Evolutionary conservation across 35 echinoderm and acorn worm species (phyloP), one percentile per base, ranked within the genome.

Genomic region (Diadema setosum): DNA sequence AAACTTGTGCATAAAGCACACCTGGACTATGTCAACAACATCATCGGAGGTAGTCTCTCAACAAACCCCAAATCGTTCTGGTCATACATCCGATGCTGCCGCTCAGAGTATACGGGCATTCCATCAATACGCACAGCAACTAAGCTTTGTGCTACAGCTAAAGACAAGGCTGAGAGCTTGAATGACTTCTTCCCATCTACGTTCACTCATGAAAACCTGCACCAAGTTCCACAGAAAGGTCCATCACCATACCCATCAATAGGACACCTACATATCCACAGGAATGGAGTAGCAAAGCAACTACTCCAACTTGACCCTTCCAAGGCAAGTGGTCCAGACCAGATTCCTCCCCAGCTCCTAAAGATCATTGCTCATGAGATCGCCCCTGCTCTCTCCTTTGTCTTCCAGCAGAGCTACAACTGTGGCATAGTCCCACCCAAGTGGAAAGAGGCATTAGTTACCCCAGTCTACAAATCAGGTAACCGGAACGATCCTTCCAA

Each of bases 371-470:
- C 81, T 4, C n/a, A 46, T 37, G 89, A 91, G 6, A 42, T 91
- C 34, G 89, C 81, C 7, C 89, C 64, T 56, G 64, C 45, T 32
- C 20, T 85, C 29, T n/a, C 43, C 24, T 91, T 91, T 41, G n/a
- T 91, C 20, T 84, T 91, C 46, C 61, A 91, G 42, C 89, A 91
- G 49, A 86, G 39, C 29, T 91, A 91, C 36, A 50, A 91, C 18
- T 5, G 17, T 16, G 42, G 81, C 24, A 56, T 37, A 32, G 18
- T 91, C 29, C 89, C 89, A 14, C 17, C 76, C 37, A 34, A 86
- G 37, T 86, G 84, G 84, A 61, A 57, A 60, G 17, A 86, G 63
- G 84, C 58, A 4, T 31, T 86, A 29, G 84, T 69, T 45, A 69
- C 84, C 5, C 17, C 33, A 15, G 46, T 86, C 37, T 32, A 69